These are phyloP conservation scores for Tyrannus savana DNA, from an alignment of 2,113 vertebrate genomes.

Conservation along the genomic window DNA sequence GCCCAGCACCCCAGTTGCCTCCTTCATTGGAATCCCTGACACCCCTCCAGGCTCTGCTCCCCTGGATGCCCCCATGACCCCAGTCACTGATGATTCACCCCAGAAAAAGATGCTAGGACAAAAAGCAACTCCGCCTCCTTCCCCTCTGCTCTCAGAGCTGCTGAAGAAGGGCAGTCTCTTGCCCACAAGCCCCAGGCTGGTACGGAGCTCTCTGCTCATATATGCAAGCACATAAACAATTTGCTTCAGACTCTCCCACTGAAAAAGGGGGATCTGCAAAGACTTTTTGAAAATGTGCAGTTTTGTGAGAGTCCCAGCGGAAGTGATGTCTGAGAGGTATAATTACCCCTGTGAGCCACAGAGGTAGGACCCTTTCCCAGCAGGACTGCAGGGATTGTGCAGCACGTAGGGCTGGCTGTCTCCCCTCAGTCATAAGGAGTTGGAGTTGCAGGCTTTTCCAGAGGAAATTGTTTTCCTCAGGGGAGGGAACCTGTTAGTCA, in stretches of 20 bases:
- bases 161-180: slow-evolving; percentile 98
- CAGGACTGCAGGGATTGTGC: neutral
- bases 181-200: slow-evolving; percentile 94
- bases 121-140: slow-evolving; percentile 96
- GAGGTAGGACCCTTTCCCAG: neutral
- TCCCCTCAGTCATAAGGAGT: neutral
- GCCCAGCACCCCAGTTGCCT: slow-evolving; percentile 88
- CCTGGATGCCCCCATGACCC: slow-evolving; percentile 88
- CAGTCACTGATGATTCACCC: slow-evolving; percentile 92
- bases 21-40: slow-evolving; percentile 90
- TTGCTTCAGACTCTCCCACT: slow-evolving; percentile 32
- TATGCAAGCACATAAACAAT: slow-evolving; percentile 56
- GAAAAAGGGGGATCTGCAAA: slow-evolving; percentile 17
- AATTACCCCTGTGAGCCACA: neutral
- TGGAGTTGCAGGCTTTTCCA: slow-evolving; percentile 40
- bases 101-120: slow-evolving; percentile 95
- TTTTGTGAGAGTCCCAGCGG: slow-evolving; percentile 10
- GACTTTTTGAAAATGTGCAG: neutral
- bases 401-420: neutral
- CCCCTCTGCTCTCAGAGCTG: slow-evolving; percentile 96
- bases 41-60: slow-evolving; percentile 85
- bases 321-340: neutral
- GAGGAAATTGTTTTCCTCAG: neutral
- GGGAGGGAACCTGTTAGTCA: neutral
- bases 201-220: slow-evolving; percentile 82